A percentile compares a stretch with the other conserved stretches of the same genome.
phyloP scores from a whole-genome alignment of 2,113 vertebrate genomes.

The Butorides virescens region DNA sequence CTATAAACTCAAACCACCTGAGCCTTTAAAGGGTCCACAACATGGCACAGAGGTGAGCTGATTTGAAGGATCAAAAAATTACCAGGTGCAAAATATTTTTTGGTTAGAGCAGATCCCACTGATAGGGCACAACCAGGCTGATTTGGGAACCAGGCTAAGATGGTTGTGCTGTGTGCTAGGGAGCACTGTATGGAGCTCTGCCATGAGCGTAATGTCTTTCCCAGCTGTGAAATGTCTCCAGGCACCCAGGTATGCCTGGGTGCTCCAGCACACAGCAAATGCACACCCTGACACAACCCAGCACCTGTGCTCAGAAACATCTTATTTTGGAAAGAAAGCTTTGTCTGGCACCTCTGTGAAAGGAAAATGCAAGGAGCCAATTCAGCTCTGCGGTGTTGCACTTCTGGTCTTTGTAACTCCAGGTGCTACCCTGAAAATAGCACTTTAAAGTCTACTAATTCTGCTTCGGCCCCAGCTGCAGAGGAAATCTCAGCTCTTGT shows the following conservation, averaged over 20 bases:
- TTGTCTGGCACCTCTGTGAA: not conserved
- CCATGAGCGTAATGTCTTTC: not conserved
- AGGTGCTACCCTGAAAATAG: constrained; percentile 24
- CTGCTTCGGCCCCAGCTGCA: not conserved
- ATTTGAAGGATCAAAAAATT: not conserved
- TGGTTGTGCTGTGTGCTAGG: not conserved
- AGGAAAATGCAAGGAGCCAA: constrained; percentile 2
- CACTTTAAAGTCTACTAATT: not conserved
- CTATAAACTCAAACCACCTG: not conserved
- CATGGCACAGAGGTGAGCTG: not conserved
- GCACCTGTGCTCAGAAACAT: not conserved
- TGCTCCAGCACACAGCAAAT: not conserved
- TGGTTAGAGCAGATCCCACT: not conserved
- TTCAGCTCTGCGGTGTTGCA: not conserved
- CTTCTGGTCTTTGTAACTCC: not conserved
- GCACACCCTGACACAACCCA: not conserved
- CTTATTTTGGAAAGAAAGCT: constrained; percentile 13
- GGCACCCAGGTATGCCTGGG: not conserved
- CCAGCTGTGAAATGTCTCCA: not conserved
- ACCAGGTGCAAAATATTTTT: not conserved
- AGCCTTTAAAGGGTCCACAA: not conserved
- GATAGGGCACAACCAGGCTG: not conserved
- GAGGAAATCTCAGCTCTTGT: not conserved
- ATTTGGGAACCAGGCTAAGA: not conserved
- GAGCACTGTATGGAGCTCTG: not conserved